Base-by-base conservation (phyloP, 2,888 invertebrate species). In the Clanis bilineata region DNA sequence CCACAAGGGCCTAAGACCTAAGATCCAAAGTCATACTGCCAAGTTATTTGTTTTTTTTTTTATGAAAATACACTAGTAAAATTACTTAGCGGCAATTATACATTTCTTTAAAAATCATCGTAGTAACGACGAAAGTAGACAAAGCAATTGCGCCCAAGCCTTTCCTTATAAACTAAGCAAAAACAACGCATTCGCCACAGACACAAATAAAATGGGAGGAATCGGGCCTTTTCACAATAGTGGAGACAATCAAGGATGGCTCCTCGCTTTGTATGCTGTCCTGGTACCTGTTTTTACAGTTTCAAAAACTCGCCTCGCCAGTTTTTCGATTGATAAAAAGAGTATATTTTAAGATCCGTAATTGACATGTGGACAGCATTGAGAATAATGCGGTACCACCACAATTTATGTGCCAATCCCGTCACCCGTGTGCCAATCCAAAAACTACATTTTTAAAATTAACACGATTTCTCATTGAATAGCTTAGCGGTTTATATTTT, bases 121-220 rank as follows among this genome's bases (percentile, higher is more conserved):
- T 41, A 10, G 21, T 21, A 28, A 15, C 18, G 5, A 51, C 6
- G 10, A 18, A 15, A 51, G 15, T 15, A n/a, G 3, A 7, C 32
- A 18, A 51, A 32, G 9, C 32, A 18, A 15, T 32, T 28, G 28
- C 18, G 15, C 9, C 10, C 43, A 10, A 44, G 23, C 22, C 0
- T 22, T 22, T 44, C 12, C 51, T 32, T 51, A 57, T 28, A 57
- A 57, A 57, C 38, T 56, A 12, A n/a, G 43, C 28, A 57, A 28
- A 57, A 43, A 57, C 18, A 57, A 41, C 18, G 3, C 22, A 56
- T n/a, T 56, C 28, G 28, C 15, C 18, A 21, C 56, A 56, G 56
- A 56, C 56, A 56, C 41, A 41, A 56, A 56, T 56, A 56, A 56
- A 41, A 56, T 28, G 25, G 43, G 41, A 43, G 21, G 41, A 41